Evolutionary conservation across 2,113 vertebrate species (phyloP).

Genomic region (Pedetes capensis): DNA sequence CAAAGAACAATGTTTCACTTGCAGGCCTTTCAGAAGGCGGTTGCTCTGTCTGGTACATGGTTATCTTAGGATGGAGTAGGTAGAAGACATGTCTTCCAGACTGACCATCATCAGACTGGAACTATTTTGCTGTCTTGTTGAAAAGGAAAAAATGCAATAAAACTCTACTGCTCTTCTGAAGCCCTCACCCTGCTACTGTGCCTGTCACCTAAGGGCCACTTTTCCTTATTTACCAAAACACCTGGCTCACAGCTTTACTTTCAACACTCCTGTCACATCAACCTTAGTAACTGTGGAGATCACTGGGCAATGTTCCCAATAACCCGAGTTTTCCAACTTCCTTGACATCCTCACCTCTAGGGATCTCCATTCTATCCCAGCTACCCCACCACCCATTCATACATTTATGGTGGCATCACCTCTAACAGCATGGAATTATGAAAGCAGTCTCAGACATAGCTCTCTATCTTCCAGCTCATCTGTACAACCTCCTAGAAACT

Average conservation of each 20-base stretch:
- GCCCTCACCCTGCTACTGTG: not conserved
- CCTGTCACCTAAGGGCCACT: not conserved
- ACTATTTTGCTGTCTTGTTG: not conserved
- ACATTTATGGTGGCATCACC: not conserved
- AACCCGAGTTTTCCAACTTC: not conserved
- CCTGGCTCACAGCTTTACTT: not conserved
- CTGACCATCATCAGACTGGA: not conserved
- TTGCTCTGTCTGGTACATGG: not conserved
- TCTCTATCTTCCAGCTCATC: not conserved
- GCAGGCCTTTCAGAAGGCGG: not conserved
- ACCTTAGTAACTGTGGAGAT: not conserved
- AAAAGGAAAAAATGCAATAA: not conserved
- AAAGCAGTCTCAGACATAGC: slow-evolving; percentile 6
- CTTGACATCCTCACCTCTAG: not conserved
- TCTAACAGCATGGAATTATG: not conserved
- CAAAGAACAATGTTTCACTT: not conserved
- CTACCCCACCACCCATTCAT: not conserved
- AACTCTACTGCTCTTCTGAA: not conserved
- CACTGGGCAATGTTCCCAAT: not conserved
- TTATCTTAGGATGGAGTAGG: not conserved
- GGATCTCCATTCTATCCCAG: not conserved
- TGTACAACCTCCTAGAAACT: not conserved
- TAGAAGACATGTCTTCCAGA: not conserved
- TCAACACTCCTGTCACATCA: not conserved
- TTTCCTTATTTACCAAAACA: slow-evolving; percentile 19